Percentiles rank a stretch among this genome's conserved stretches.
phyloP scores from a whole-genome alignment of 2,797 vertebrate species.

The Anguilla marmorata region DNA sequence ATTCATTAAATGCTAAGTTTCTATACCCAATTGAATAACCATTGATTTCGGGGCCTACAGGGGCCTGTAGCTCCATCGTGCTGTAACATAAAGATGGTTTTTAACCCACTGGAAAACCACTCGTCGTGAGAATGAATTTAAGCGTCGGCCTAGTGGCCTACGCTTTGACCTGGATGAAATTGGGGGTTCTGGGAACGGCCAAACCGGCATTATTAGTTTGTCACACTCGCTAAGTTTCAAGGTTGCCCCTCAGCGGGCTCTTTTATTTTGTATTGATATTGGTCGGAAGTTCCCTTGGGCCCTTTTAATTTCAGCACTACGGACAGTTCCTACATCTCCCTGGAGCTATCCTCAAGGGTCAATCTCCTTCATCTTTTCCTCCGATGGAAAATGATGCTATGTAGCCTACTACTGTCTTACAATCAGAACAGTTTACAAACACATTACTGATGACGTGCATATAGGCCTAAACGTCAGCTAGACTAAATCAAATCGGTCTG shows the following conservation, averaged over 20 bases:
- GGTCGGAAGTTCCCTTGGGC: neutral
- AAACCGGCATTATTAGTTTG: neutral
- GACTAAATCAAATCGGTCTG: neutral
- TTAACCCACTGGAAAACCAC: neutral
- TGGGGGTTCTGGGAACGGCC: neutral
- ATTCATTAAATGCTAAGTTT: neutral
- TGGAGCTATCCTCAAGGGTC: neutral
- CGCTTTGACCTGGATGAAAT: neutral
- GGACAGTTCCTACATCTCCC: constrained; percentile 29
- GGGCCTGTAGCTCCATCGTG: neutral
- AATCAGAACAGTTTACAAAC: neutral
- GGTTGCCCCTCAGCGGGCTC: neutral
- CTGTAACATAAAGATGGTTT: neutral
- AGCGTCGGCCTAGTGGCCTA: too few relatives aligned
- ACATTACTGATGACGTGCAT: neutral
- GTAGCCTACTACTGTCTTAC: neutral
- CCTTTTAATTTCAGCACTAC: constrained; percentile 27
- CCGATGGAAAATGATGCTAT: neutral
- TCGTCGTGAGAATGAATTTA: neutral
- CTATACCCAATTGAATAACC: neutral
- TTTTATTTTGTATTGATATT: neutral
- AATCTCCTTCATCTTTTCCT: too few relatives aligned
- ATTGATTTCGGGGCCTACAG: neutral
- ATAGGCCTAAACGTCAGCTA: neutral
- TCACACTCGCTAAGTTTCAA: neutral